phyloP scores from a whole-genome alignment of 2,797 vertebrate genomes.

The Cuniculus paca region DNA sequence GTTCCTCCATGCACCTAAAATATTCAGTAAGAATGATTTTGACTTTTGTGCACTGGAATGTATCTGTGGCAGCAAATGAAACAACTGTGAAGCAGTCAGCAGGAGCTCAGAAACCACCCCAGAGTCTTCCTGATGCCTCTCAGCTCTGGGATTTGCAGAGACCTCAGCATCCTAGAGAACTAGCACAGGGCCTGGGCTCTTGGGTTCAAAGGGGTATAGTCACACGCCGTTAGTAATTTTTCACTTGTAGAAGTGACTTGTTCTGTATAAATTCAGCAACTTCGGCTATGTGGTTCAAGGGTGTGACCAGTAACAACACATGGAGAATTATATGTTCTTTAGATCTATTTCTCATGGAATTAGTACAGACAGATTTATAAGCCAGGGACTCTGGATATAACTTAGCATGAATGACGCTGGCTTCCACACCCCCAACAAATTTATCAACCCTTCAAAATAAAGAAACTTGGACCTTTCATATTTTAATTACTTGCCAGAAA shows the following conservation, averaged over 20 bases:
- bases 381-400: background rate
- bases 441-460: slow-evolving; percentile 47
- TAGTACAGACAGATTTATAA: background rate
- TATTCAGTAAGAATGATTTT: slow-evolving; percentile 48
- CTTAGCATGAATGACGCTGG: background rate
- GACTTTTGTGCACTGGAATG: background rate
- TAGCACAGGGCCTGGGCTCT: background rate
- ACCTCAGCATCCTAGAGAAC: background rate
- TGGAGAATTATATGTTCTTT: background rate
- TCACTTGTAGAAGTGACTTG: background rate
- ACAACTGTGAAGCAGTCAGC: background rate
- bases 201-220: background rate
- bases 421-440: background rate
- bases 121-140: background rate
- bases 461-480: background rate
- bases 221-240: background rate
- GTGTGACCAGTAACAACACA: background rate
- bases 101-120: background rate
- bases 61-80: slow-evolving; percentile 51
- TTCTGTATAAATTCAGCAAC: background rate
- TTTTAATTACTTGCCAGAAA: slow-evolving; percentile 55
- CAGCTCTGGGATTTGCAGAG: background rate
- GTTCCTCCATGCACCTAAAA: background rate
- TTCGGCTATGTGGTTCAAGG: background rate
- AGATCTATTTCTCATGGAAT: background rate